Percentiles rank a stretch among this genome's conserved stretches.
Evolutionary conservation across 1,140 invertebrate species (phyloP).

Genomic region (Calycopis cecrops): DNA sequence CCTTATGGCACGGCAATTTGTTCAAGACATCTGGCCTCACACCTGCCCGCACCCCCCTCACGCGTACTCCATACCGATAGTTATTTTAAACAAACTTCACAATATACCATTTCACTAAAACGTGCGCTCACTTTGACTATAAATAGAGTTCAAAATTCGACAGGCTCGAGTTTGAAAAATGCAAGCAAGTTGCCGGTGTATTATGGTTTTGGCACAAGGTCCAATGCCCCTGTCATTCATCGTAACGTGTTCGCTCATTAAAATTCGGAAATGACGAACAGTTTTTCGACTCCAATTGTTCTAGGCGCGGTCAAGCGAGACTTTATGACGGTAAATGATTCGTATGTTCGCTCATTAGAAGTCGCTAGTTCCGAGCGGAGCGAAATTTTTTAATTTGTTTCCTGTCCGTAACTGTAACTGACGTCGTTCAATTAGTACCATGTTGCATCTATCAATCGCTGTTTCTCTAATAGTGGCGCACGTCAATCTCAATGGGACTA

Average conservation of each 20-base stretch:
- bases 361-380: conserved; percentile 37
- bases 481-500: conserved; percentile 57
- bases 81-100: conserved; percentile 27
- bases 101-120: conserved; percentile 19
- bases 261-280: conserved; percentile 72
- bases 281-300: conserved; percentile 62
- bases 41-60: conserved; percentile 59
- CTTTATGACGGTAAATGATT: conserved; percentile 47
- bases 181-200: conserved; percentile 39
- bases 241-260: conserved; percentile 60
- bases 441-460: conserved; percentile 40
- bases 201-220: conserved; percentile 66
- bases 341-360: conserved; percentile 53
- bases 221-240: conserved; percentile 67
- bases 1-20: conserved; percentile 71
- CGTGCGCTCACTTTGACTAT: conserved; percentile 13
- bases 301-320: conserved; percentile 57
- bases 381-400: conserved; percentile 48
- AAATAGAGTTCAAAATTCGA: conserved; percentile 41
- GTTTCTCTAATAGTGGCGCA: conserved; percentile 46
- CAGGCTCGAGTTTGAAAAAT: conserved; percentile 15
- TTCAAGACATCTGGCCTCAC: conserved; percentile 73
- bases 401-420: conserved; percentile 41
- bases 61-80: conserved; percentile 54
- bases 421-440: conserved; percentile 54